Conservation (phyloP, 2,888 invertebrate species). For the Pogonocherus hispidulus region DNA sequence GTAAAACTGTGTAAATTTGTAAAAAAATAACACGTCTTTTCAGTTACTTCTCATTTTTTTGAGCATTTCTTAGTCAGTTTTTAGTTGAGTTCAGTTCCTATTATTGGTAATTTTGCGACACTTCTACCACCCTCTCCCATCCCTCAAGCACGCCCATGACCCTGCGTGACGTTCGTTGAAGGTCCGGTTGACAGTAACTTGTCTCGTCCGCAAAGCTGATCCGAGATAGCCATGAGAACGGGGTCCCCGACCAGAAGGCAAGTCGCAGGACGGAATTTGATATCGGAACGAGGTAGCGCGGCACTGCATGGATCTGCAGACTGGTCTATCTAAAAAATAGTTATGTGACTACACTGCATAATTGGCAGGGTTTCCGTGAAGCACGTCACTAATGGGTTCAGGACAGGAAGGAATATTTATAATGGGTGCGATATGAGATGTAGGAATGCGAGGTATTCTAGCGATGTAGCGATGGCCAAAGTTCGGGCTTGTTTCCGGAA, state of each 20-base stretch:
- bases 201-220: conserved; percentile 20
- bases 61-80: too few species aligned
- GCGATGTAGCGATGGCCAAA: too few species aligned
- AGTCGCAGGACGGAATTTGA: conserved; percentile 10
- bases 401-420: neutral
- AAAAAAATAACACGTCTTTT: too few species aligned
- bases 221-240: conserved; percentile 24
- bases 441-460: conserved; percentile 18
- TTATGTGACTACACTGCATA: conserved; percentile 24
- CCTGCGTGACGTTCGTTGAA: conserved; percentile 3
- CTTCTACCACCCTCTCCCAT: neutral
- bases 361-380: conserved; percentile 16
- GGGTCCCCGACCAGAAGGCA: conserved; percentile 16
- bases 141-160: neutral
- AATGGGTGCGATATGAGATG: neutral
- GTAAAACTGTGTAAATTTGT: too few species aligned
- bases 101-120: too few species aligned
- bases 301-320: neutral
- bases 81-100: too few species aligned
- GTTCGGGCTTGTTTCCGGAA: too few species aligned
- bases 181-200: conserved; percentile 15
- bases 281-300: neutral
- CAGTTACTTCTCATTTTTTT: too few species aligned
- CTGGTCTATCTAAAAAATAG: conserved; percentile 16
- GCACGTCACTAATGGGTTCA: neutral